phyloP scores from a whole-genome alignment of 2,797 vertebrate genomes.

The Paramormyrops hopkinsi region DNA sequence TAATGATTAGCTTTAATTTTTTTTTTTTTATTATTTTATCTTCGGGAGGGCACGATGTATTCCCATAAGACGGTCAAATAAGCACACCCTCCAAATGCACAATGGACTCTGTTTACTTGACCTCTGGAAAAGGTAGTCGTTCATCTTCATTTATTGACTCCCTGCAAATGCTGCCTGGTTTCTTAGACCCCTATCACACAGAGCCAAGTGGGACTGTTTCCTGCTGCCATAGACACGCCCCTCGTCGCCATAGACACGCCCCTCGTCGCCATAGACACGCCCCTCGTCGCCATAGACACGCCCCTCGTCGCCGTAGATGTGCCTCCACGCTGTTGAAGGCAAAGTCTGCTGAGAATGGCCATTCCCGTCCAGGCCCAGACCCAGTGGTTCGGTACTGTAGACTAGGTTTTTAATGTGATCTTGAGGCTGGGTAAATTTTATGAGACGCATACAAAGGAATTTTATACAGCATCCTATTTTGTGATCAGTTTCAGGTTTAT shows the following conservation, averaged over 20 bases:
- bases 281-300: background rate
- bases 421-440: background rate
- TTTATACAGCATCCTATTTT: background rate
- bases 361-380: background rate
- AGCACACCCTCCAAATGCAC: slow-evolving; percentile 40
- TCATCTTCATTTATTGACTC: background rate
- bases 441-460: background rate
- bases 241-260: background rate
- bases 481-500: background rate
- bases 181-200: background rate
- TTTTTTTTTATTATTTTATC: slow-evolving; percentile 36
- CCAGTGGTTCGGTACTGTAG: background rate
- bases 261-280: background rate
- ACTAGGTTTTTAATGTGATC: background rate
- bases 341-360: background rate
- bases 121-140: background rate
- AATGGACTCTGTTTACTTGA: slow-evolving; percentile 26
- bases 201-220: background rate
- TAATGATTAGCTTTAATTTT: slow-evolving; percentile 49
- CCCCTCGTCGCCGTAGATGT: background rate
- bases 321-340: background rate
- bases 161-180: background rate
- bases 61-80: slow-evolving; percentile 30
- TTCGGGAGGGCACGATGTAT: slow-evolving; percentile 54
- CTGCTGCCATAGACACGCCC: background rate